Conservation (phyloP, 2,888 invertebrate genomes). For the Myopa tessellatipennis region DNA sequence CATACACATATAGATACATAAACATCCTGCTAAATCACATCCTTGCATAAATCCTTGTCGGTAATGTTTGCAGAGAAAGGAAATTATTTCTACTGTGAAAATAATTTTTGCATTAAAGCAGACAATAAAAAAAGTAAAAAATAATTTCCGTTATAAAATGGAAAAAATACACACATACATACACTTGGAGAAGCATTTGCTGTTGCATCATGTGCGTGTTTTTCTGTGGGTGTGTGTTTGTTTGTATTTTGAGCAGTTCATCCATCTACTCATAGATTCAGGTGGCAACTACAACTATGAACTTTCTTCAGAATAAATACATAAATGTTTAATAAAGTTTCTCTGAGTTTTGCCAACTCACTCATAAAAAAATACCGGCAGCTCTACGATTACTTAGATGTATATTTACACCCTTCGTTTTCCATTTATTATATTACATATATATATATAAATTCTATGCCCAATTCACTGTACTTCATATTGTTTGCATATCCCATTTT, state of each 20-base stretch:
- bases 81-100: slow-evolving; percentile 19
- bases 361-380: too few relatives aligned
- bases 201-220: not conserved
- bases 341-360: too few relatives aligned
- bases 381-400: too few relatives aligned
- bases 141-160: not conserved
- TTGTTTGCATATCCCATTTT: slow-evolving; percentile 3
- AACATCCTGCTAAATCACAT: not conserved
- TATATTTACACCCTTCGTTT: too few relatives aligned
- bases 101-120: slow-evolving; percentile 4
- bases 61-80: slow-evolving; percentile 3
- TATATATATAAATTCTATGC: too few relatives aligned
- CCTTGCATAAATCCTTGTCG: not conserved
- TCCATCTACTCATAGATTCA: too few relatives aligned
- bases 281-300: too few relatives aligned
- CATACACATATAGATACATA: not conserved
- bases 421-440: too few relatives aligned
- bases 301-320: too few relatives aligned
- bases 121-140: not conserved
- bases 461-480: slow-evolving; percentile 6
- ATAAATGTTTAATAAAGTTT: too few relatives aligned
- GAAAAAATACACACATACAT: not conserved
- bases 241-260: too few relatives aligned
- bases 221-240: not conserved
- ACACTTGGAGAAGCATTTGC: not conserved